These are phyloP conservation scores for Panulirus ornatus DNA, from an alignment of 1,140 invertebrate genomes.

Conservation along the genomic window DNA sequence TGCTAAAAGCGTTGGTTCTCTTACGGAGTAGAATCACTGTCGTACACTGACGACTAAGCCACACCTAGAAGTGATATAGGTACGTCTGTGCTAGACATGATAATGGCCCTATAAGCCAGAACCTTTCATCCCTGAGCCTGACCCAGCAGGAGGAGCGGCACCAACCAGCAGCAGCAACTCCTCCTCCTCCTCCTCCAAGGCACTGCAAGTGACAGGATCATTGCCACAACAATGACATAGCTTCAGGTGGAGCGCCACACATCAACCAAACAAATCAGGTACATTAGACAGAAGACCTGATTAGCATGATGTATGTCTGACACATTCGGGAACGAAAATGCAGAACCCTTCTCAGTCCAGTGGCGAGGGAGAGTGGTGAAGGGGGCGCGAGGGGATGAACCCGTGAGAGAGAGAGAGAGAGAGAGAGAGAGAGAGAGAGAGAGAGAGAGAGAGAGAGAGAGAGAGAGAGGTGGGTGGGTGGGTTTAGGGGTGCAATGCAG, in stretches of 20 bases:
- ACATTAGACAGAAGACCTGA: neutral
- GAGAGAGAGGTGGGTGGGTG: neutral
- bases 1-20: no score
- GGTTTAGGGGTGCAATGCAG: no score
- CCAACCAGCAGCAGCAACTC: no score
- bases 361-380: no score
- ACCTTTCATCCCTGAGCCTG: no score
- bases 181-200: neutral
- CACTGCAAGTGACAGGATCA: conserved; percentile 17
- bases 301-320: neutral
- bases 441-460: neutral
- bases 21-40: no score
- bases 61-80: no score
- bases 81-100: conserved; percentile 12
- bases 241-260: conserved; percentile 10
- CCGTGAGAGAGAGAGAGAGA: neutral
- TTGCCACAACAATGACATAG: conserved; percentile 8
- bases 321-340: neutral
- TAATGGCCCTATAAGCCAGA: conserved; percentile 9
- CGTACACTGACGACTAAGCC: no score
- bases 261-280: conserved; percentile 16
- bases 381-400: neutral
- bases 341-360: no score
- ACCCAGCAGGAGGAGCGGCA: no score
- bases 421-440: neutral